Conservation (phyloP, 2,797 vertebrate genomes). For the Hirundo rustica region DNA sequence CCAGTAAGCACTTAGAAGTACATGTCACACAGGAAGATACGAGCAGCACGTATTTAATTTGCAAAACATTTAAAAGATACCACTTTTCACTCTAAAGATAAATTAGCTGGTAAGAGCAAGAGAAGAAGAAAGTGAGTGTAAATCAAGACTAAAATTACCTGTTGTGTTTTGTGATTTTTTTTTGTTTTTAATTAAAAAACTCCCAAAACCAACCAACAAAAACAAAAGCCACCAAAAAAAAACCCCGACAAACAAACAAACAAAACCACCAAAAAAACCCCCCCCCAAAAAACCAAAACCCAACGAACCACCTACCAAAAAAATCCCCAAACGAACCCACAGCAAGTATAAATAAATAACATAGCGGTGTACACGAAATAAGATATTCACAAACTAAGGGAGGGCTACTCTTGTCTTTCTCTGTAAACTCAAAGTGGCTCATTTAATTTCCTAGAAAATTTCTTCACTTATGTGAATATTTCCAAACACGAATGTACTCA, state of each 20-base stretch:
- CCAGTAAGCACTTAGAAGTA: not conserved
- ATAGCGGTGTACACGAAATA: not conserved
- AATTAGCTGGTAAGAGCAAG: not conserved
- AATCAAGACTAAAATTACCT: not conserved
- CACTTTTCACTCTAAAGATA: not conserved
- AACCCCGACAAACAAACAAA: not conserved
- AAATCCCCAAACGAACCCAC: not conserved
- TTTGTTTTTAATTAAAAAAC: not conserved
- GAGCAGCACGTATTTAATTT: not conserved
- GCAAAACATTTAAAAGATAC: not conserved
- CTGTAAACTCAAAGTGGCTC: not conserved
- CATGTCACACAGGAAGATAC: not conserved
- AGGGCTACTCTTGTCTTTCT: not conserved
- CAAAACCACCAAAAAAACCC: not conserved
- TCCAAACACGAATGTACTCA: not conserved
- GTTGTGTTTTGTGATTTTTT: not conserved
- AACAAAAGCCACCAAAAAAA: not conserved
- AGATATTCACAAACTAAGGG: not conserved
- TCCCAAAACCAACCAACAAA: not conserved
- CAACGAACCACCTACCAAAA: not conserved
- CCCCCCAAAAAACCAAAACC: no score
- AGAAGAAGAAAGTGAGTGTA: not conserved
- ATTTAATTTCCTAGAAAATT: conserved; percentile 46
- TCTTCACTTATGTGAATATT: not conserved
- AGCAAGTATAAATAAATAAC: not conserved